Conservation (phyloP, 1,140 invertebrate genomes). For the Maconellicoccus hirsutus region DNA sequence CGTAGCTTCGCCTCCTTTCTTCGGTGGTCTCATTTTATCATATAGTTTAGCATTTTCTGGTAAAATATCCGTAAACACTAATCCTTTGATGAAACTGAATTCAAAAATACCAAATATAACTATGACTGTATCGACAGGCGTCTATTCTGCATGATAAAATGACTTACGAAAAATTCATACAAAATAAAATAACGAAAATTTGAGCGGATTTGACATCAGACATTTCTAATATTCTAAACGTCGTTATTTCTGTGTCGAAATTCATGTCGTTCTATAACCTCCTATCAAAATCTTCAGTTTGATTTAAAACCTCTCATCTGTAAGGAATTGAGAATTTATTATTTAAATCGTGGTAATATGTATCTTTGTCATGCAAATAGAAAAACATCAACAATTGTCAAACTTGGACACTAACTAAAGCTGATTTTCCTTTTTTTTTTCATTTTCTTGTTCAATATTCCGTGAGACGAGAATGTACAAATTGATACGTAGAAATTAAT, state of each 20-base stretch:
- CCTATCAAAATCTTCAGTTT: background rate
- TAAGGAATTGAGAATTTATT: background rate
- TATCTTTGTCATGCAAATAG: no score
- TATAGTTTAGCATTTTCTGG: conserved; percentile 74
- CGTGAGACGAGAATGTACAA: no score
- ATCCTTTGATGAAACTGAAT: conserved; percentile 46
- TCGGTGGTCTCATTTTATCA: conserved; percentile 81
- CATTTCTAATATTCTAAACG: background rate
- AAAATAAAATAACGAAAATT: background rate
- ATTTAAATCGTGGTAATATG: no score
- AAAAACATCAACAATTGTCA: no score
- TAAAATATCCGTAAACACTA: conserved; percentile 68
- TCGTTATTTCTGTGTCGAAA: background rate
- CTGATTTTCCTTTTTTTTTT: no score
- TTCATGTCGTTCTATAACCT: background rate
- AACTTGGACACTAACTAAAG: no score
- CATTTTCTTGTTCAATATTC: no score
- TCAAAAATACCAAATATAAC: no score
- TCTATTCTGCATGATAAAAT: background rate
- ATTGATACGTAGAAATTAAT: no score
- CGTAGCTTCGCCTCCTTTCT: conserved; percentile 73
- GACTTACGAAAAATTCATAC: background rate
- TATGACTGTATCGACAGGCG: no score
- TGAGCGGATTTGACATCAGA: background rate
- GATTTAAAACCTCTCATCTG: background rate